A percentile compares a stretch with the other conserved stretches of the same genome.
phyloP scores from a whole-genome alignment of 1,140 invertebrate genomes.

The Mesaphorura yosii region DNA sequence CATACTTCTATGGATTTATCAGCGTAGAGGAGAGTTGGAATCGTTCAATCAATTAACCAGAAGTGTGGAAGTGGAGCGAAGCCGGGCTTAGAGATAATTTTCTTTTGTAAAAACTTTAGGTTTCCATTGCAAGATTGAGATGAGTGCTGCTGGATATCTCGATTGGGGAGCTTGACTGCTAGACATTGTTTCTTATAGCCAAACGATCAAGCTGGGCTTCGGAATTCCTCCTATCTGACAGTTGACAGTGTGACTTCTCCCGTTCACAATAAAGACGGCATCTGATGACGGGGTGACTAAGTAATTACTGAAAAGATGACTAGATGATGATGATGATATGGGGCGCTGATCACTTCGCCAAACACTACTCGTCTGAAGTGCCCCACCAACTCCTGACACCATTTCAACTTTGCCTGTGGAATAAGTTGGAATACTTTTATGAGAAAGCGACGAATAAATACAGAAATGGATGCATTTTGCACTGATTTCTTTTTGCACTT shows the following conservation, averaged over 20 bases:
- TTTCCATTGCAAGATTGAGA: too few species aligned
- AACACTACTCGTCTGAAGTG: conserved; percentile 40
- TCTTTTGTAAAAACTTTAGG: too few species aligned
- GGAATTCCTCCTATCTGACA: conserved; percentile 60
- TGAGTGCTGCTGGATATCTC: too few species aligned
- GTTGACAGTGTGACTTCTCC: conserved; percentile 58
- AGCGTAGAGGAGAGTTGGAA: too few species aligned
- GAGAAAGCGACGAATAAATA: background rate
- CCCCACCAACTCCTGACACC: conserved; percentile 57
- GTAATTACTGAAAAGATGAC: conserved; percentile 60
- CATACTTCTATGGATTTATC: too few species aligned
- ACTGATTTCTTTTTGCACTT: conserved; percentile 31
- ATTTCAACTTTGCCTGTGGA: conserved; percentile 59
- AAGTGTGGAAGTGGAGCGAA: too few species aligned
- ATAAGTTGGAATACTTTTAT: conserved; percentile 7
- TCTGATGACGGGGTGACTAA: conserved; percentile 61
- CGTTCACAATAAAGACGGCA: conserved; percentile 61
- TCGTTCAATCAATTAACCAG: too few species aligned
- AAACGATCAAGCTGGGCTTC: conserved; percentile 53
- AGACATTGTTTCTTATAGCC: too few species aligned
- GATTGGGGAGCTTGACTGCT: too few species aligned
- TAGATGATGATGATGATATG: conserved; percentile 45
- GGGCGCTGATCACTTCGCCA: conserved; percentile 57
- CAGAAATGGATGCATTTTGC: background rate
- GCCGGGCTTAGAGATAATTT: too few species aligned